phyloP scores from a whole-genome alignment of 2,888 invertebrate genomes.

The Trichogramma dendrolimi region DNA sequence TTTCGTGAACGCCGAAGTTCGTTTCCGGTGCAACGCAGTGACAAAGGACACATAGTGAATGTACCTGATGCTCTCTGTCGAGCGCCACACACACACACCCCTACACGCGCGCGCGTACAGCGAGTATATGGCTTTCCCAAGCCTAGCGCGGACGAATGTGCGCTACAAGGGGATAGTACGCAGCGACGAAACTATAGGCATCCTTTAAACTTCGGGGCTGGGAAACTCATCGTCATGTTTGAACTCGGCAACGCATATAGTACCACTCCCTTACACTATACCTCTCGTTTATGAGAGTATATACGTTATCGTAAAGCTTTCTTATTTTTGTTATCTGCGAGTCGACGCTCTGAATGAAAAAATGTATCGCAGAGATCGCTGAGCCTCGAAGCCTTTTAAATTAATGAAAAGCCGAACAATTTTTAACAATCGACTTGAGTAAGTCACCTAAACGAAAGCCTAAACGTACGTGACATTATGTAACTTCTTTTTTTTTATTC shows the following conservation, averaged over 20 bases:
- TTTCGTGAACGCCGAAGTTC: conserved; percentile 27
- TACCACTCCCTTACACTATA: conserved; percentile 1
- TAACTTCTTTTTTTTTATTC: too few relatives aligned
- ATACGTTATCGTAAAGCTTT: too few relatives aligned
- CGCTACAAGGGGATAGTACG: not conserved
- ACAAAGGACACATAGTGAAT: conserved; percentile 18
- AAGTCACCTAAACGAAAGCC: too few relatives aligned
- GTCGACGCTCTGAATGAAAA: too few relatives aligned
- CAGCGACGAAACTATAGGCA: not conserved
- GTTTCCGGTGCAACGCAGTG: conserved; percentile 23
- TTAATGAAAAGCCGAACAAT: too few relatives aligned
- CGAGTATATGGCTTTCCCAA: not conserved
- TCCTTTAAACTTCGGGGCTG: conserved; percentile 16
- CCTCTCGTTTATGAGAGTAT: conserved; percentile 4
- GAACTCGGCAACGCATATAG: not conserved
- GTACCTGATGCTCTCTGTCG: not conserved
- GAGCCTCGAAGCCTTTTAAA: too few relatives aligned
- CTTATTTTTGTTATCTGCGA: too few relatives aligned
- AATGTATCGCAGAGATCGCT: too few relatives aligned
- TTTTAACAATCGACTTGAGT: too few relatives aligned
- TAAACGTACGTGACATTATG: too few relatives aligned
- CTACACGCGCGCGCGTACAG: not conserved
- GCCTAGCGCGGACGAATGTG: too few relatives aligned
- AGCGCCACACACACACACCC: not conserved
- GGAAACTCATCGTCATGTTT: conserved; percentile 23